Base-by-base conservation (phyloP, 2,888 invertebrate genomes). In the Tipula lateralis region DNA sequence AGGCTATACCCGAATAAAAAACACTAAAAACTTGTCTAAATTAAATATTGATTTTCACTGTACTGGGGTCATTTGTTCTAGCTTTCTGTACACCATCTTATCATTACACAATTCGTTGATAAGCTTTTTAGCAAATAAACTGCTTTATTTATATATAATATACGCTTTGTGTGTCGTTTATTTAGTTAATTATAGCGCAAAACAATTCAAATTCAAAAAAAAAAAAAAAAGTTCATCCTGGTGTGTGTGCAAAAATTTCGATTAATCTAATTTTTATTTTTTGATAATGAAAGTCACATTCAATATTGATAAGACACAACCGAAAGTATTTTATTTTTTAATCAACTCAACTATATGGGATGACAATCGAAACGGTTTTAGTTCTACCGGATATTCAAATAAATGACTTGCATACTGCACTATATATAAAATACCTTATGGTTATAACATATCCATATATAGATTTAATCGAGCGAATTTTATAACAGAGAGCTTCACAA, bases 341-440 rank as follows among this genome's bases (percentile, higher is more conserved):
- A 66, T 66, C 66, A 66, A 24, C 66, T 24, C 24, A 24, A 66
- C 24, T 66, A 66, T 9, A 66, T 66, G 24, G 24, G 9, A 66
- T 66, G 66, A 66, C 24, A 66, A 13, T 13, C 24, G 9, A 12
- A 66, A 24, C n/a, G n/a, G n/a, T n/a, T n/a, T 66, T 66, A 24
- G 24, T 66, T 19, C 7, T 24, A 66, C 66, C 66, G 66, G 66
- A 66, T 66, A 66, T 24, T 24, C 24, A n/a, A 66, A 24, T 13
- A 66, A 66, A 66, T 66, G 66, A 66, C 66, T 66, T 66, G 66
- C 66, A 66, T 13, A 66, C 66, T 24, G 66, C 66, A 66, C 66
- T 4, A 66, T 24, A 66, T 66, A 9, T n/a, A n/a, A n/a, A n/a
- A n/a, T 66, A 24, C 24, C 44, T 44, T 44, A 2, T 44, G 44